These are phyloP conservation scores for Cervus canadensis DNA, from an alignment of 2,113 vertebrate species.

Conservation along the genomic window DNA sequence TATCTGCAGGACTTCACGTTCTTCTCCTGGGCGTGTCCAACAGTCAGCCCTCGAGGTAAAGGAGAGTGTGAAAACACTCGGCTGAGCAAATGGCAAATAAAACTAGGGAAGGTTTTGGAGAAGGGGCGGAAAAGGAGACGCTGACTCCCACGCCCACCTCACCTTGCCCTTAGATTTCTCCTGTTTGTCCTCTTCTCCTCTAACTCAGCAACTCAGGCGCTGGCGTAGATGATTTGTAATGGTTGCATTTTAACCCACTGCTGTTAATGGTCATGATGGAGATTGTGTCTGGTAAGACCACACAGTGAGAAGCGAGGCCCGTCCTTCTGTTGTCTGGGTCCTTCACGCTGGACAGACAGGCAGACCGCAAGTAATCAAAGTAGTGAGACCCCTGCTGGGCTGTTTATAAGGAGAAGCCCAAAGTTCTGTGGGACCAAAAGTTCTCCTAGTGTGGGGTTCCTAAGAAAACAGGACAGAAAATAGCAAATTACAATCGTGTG, in stretches of 20 bases:
- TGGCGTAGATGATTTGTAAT: neutral
- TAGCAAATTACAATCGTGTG: neutral
- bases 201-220: neutral
- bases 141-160: too few species aligned
- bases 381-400: neutral
- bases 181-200: neutral
- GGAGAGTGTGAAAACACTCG: neutral
- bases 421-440: neutral
- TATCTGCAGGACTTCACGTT: slow-evolving; percentile 49
- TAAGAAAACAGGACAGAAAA: neutral
- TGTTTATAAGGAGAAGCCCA: neutral
- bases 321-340: neutral
- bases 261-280: neutral
- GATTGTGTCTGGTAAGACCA: neutral
- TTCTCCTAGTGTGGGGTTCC: neutral
- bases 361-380: neutral
- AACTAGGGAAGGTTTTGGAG: neutral
- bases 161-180: neutral
- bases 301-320: neutral
- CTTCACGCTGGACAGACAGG: neutral
- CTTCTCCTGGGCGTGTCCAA: neutral
- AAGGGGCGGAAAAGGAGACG: neutral
- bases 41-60: slow-evolving; percentile 37
- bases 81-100: neutral
- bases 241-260: neutral